Base-by-base conservation (phyloP, 2,888 invertebrate species). In the Netelia inedita region DNA sequence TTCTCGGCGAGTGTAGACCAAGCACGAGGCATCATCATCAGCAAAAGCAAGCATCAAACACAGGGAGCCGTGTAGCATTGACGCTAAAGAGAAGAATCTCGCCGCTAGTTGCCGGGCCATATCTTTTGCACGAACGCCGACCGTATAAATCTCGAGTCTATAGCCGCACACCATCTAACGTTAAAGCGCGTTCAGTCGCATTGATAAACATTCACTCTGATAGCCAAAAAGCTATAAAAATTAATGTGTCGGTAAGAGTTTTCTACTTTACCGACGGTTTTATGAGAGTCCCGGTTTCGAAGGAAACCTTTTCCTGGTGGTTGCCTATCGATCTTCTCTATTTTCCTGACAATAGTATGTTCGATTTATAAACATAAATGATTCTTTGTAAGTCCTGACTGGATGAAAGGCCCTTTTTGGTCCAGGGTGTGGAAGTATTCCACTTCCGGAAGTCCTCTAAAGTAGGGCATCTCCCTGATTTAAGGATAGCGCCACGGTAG, bases 1-100 rank as follows among this genome's bases (percentile, higher is more conserved):
- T 46, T 55, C 69, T 59, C 53, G 21, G 65, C 57, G 69, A 55
- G 43, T 21, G 57, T 63, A 61, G 61, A 50, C 35, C 63, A 46
- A 53, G n/a, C 57, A 68, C 69, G 79, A 66, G 55, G 43, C 68
- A 68, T 55, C 69, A 69, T 21, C 61, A 23, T 46, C 61, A 50
- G 69, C 28, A 78, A 57, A 23, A 46, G 43, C 23, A 53, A 41
- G 69, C 78, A 61, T 78, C 78, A 79, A 79, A 79, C 61, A 63
- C 69, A 59, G 53, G 50, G 41, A 79, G 69, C 59, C 19, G 8
- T 46, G 35, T 11, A 50, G 63, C 11, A 63, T 21, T 16, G 41
- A 11, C 23, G 50, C 10, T 21, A 69, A 50, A 53, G 61, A 35
- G 50, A 50, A 53, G 61, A 35, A 68, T 76, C 69, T 16, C 35